These are phyloP conservation scores for Melieria crassipennis DNA, from an alignment of 2,888 invertebrate species.

Conservation along the genomic window DNA sequence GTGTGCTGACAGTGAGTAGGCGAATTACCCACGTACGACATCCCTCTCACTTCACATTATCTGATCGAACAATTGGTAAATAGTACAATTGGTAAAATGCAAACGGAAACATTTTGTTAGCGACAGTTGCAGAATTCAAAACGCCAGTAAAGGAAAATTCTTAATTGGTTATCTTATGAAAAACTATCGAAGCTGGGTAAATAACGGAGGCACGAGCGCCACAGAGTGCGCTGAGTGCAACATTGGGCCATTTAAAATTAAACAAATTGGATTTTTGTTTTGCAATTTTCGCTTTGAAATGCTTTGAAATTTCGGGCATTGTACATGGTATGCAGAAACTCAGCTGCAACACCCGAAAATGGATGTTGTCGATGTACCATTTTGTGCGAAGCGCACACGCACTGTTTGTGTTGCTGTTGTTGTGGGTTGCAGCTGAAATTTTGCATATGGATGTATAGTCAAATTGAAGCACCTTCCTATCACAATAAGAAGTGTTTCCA, in stretches of 20 bases:
- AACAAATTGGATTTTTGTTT: conserved; percentile 65
- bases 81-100: not conserved
- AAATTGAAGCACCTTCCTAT: conserved; percentile 27
- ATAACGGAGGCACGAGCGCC: not conserved
- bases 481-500: not conserved
- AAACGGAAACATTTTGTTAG: conserved; percentile 41
- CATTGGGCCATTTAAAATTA: conserved; percentile 11
- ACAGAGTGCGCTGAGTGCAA: not conserved
- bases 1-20: conserved; percentile 8
- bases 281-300: conserved; percentile 61
- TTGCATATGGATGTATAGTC: conserved; percentile 41
- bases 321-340: conserved; percentile 43
- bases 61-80: conserved; percentile 17
- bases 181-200: conserved; percentile 24
- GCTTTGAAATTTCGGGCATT: conserved; percentile 13
- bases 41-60: conserved; percentile 20
- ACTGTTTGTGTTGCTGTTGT: not conserved
- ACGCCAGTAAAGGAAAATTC: conserved; percentile 40
- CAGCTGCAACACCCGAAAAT: conserved; percentile 42
- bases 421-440: conserved; percentile 44
- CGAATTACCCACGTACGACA: not conserved
- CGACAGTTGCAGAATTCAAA: conserved; percentile 57
- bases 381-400: too few relatives aligned
- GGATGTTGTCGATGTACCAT: conserved; percentile 32
- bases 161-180: conserved; percentile 17